These are phyloP conservation scores for Hydrolagus colliei DNA, from an alignment of 2,797 vertebrate species.

Conservation along the genomic window DNA sequence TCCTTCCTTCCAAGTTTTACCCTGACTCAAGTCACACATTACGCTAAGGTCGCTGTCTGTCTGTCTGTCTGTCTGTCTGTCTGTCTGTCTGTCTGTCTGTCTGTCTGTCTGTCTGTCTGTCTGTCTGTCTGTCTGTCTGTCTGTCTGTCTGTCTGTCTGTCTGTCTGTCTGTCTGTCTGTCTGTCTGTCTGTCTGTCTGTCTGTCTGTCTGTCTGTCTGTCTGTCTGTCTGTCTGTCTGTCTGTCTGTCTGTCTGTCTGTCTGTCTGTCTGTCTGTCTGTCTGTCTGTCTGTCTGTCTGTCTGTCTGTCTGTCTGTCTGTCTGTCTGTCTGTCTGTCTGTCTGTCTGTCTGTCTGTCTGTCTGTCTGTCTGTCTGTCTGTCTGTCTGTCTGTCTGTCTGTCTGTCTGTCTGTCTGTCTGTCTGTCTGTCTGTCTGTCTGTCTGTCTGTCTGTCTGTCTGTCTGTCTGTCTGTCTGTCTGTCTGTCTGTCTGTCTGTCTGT, in stretches of 20 bases:
- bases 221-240: slow-evolving; percentile 64
- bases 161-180: too few species aligned
- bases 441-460: too few species aligned
- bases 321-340: slow-evolving; percentile 58
- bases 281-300: slow-evolving; percentile 38
- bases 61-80: slow-evolving; percentile 43
- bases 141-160: too few species aligned
- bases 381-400: too few species aligned
- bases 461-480: too few species aligned
- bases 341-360: slow-evolving; percentile 50
- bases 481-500: too few species aligned
- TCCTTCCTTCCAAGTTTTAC: slow-evolving; percentile 69
- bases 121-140: too few species aligned
- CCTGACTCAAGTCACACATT: slow-evolving; percentile 52
- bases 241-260: slow-evolving; percentile 45
- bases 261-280: too few species aligned
- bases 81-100: slow-evolving; percentile 58
- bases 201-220: slow-evolving; percentile 32
- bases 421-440: slow-evolving; percentile 52
- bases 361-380: too few species aligned
- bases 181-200: slow-evolving; percentile 46
- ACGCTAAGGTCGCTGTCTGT: slow-evolving; percentile 36
- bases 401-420: slow-evolving; percentile 49
- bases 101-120: slow-evolving; percentile 50
- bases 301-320: slow-evolving; percentile 43